Evolutionary conservation across 1,140 invertebrate genomes (phyloP).

Genomic region (Oncopeltus fasciatus): DNA sequence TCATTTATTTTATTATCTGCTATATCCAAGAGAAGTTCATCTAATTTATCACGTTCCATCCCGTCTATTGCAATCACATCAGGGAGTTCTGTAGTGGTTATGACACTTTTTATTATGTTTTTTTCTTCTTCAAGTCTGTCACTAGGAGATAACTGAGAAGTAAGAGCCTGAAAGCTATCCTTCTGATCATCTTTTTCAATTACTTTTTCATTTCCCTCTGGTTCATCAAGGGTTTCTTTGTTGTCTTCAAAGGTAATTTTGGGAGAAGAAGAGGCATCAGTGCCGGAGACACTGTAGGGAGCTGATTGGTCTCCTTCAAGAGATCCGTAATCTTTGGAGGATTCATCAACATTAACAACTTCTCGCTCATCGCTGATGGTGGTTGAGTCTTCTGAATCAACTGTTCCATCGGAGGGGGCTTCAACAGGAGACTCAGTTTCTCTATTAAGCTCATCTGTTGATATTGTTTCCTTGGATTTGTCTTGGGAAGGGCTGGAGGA

Average conservation of each 20-base stretch:
- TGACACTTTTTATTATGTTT: too few relatives aligned
- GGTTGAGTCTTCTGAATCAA: not conserved
- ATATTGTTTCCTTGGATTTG: not conserved
- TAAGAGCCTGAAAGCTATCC: too few relatives aligned
- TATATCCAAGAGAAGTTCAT: not conserved
- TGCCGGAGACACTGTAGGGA: not conserved
- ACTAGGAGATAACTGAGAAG: too few relatives aligned
- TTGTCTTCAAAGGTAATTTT: not conserved
- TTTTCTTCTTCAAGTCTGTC: too few relatives aligned
- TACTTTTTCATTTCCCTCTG: too few relatives aligned
- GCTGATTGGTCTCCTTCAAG: not conserved
- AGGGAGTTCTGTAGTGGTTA: not conserved
- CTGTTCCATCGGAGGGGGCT: not conserved
- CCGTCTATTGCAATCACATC: not conserved
- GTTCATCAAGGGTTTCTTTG: not conserved
- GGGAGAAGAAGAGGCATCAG: not conserved
- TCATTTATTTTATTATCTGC: not conserved
- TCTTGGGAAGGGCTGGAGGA: not conserved
- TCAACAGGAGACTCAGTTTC: not conserved
- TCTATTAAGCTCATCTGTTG: not conserved
- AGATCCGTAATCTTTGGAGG: not conserved
- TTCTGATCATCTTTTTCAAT: too few relatives aligned
- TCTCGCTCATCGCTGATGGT: not conserved
- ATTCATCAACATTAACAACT: not conserved
- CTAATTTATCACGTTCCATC: not conserved